These are phyloP conservation scores for Cynocephalus volans DNA, from an alignment of 2,113 vertebrate species.

Conservation along the genomic window DNA sequence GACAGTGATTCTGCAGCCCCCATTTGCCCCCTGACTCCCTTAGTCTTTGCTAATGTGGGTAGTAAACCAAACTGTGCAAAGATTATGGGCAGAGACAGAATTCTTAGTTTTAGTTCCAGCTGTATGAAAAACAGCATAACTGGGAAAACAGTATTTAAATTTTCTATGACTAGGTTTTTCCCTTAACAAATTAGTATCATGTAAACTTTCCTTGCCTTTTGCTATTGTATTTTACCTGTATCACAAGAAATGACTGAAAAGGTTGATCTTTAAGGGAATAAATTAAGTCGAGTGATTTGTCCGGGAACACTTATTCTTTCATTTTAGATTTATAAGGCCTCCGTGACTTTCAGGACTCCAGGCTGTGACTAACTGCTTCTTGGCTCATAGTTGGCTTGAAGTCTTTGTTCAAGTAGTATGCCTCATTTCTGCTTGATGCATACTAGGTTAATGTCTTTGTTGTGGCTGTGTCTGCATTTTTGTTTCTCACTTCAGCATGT, in stretches of 20 bases:
- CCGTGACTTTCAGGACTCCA: neutral
- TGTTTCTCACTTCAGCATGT: neutral
- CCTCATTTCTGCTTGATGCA: neutral
- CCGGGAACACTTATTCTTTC: neutral
- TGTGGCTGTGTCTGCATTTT: neutral
- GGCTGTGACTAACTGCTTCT: neutral
- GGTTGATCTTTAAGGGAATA: neutral
- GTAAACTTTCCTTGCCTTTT: neutral
- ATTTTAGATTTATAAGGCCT: neutral
- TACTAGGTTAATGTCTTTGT: neutral
- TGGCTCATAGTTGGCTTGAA: neutral
- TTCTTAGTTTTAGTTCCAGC: neutral
- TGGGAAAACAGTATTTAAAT: neutral
- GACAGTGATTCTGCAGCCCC: neutral
- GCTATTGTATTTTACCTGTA: neutral
- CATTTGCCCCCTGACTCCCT: neutral
- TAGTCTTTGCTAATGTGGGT: neutral
- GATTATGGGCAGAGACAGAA: neutral
- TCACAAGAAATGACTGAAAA: slow-evolving; percentile 14
- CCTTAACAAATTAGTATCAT: neutral
- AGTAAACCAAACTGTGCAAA: neutral
- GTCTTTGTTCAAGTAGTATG: neutral
- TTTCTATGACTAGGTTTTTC: neutral
- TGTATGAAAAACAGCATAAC: neutral
- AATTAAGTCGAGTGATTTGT: slow-evolving; percentile 4